Base-by-base conservation (phyloP, 1,140 invertebrate species). In the Drosophila bipectinata region DNA sequence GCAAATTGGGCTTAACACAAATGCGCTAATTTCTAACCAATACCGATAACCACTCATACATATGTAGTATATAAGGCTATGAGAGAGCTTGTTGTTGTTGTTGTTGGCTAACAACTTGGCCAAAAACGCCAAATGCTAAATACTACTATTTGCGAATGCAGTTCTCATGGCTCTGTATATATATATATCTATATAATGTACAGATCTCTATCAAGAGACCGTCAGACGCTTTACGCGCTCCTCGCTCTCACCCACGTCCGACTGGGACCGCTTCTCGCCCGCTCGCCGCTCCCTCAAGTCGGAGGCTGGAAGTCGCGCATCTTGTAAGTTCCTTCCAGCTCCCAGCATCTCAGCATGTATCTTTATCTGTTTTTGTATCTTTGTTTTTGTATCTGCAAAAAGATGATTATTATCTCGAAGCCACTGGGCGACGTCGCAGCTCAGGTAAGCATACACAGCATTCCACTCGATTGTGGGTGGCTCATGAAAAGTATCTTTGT, bases 381-480 rank as follows among this genome's bases (percentile, higher is more conserved):
- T 24, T 64, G 39, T 67, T 64, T 69, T 41, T 71, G 45, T 58
- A 73, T 55, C 63, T 72, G 62, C 82, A 18, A 26, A 84, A 75
- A 89, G 91, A 89, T 72, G 89, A 91, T 91, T 81, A 90, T 73
- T 92, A 91, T 90, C 71, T 91, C 52, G 91, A 92, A 77, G 91
- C 91, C 78, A 92, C 91, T 69, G 91, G 91, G 81, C 87, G 91
- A 41, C 80, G 91, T 73, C 91, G 87, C 37, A 92, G 91, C 74
- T 91, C 90, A 92, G 91, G 91, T 92, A 91, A 91, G 88, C 77
- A 41, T 69, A 18, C 18, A 18, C 1, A 91, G 88, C 77, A 41
- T 69, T 69, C 63, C 62, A 30, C 5, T 48, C 26, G 44, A 39
- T 71, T 69, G 67, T 69, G 67, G 63, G 67, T 56, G 64, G 52